Percentiles rank a stretch among this genome's conserved stretches.
Conservation (phyloP, 2,797 vertebrate species). For the Macropodus opercularis region DNA sequence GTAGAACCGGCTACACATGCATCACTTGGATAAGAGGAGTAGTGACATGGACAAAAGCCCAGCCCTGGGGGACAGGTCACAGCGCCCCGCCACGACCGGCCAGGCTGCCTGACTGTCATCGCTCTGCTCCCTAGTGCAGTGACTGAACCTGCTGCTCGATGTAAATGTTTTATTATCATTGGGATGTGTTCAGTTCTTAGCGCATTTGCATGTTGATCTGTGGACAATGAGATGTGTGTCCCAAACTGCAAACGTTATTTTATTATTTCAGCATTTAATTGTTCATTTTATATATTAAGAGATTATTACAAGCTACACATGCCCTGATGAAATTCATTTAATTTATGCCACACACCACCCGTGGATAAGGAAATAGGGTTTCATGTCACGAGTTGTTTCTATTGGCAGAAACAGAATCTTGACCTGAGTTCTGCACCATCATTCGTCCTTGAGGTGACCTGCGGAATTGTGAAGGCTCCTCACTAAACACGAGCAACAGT, state of each 20-base stretch:
- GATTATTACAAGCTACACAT: too few relatives aligned
- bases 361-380: too few relatives aligned
- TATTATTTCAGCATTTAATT: too few relatives aligned
- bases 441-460: constrained; percentile 46
- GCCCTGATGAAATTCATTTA: too few relatives aligned
- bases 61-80: constrained; percentile 41
- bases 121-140: constrained; percentile 10
- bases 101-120: constrained; percentile 23
- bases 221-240: not conserved
- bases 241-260: constrained; percentile 33
- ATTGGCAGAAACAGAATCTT: constrained; percentile 25
- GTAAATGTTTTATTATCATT: not conserved
- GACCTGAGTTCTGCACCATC: constrained; percentile 26
- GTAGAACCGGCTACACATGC: constrained; percentile 21
- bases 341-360: too few relatives aligned
- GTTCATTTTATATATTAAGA: too few relatives aligned
- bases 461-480: not conserved
- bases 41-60: constrained; percentile 29
- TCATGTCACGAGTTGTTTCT: too few relatives aligned
- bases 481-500: constrained; percentile 40
- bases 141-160: not conserved
- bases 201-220: not conserved
- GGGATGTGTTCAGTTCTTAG: accelerated
- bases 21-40: constrained; percentile 41
- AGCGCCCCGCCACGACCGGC: constrained; percentile 46